Base-by-base conservation (phyloP, 1,140 invertebrate genomes). In the Drosophila saltans region DNA sequence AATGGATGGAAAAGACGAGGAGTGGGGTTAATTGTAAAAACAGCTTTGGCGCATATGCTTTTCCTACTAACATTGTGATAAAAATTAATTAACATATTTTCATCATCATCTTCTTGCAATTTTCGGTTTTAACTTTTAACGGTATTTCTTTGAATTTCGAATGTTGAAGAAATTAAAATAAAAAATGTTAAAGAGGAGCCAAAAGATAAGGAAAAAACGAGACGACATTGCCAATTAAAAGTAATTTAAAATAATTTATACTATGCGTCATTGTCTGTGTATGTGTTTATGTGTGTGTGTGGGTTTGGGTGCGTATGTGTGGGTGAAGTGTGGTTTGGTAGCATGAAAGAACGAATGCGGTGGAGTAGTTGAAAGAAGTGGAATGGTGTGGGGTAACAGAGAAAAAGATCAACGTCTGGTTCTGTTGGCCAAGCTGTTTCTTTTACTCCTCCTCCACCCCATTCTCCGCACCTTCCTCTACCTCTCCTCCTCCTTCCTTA, bases 171-270 rank as follows among this genome's bases (percentile, higher is more conserved):
- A 78, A 82, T 66, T 63, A 16, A 81, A 75, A 78, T 86, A 81
- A 75, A 86, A 52, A 81, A 70, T 81, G 73, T 48, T 66, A 56
- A 76, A 66, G 74, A 82, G 65, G 58, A 75, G 41, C 74, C 33
- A 58, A 65, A 64, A 64, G 64, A 30, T 43, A 28, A 55, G 40
- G 56, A 11, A 63, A 58, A 61, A 74, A 3, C 3, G 45, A 52
- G 63, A 77, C 71, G 75, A 78, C 81, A 74, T 86, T 82, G 83
- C 80, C 83, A 86, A 86, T 86, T 86, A 86, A 86, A 86, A 86
- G 76, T 88, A 88, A 86, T 86, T 86, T 88, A 86, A 86, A 86
- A 67, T 86, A 88, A 86, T 86, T 86, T 88, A 86, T 86, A 72
- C 76, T 72, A 75, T 88, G 83, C 83, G 83, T 86, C 83, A 88